Conservation (phyloP, 2,113 vertebrate genomes). For the Ceuthmochares aereus region DNA sequence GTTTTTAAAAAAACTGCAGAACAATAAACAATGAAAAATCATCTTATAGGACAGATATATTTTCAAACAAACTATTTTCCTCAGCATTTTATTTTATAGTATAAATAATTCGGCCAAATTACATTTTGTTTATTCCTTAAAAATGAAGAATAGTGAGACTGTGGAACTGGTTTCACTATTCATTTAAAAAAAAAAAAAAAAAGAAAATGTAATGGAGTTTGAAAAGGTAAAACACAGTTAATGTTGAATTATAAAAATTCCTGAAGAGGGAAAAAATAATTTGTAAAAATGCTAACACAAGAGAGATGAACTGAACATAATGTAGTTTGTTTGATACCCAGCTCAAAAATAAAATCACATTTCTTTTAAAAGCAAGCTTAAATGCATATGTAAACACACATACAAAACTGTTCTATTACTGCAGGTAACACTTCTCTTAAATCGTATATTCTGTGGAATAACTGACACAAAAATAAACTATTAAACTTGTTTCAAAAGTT, state of each 20-base stretch:
- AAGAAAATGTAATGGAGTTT: too few species aligned
- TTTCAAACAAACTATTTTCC: not conserved
- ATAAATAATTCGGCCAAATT: not conserved
- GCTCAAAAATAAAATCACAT: not conserved
- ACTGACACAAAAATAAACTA: not conserved
- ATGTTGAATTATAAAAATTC: not conserved
- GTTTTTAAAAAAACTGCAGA: not conserved
- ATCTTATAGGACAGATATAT: not conserved
- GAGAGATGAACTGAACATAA: not conserved
- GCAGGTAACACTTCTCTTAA: not conserved
- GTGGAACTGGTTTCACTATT: not conserved
- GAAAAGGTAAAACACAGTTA: not conserved
- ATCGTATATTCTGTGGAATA: not conserved
- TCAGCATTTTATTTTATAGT: not conserved
- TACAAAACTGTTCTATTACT: not conserved
- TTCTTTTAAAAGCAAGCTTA: not conserved
- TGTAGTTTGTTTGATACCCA: not conserved
- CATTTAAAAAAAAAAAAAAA: not conserved
- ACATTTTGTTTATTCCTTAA: not conserved
- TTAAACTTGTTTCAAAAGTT: not conserved
- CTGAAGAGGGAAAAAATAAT: not conserved
- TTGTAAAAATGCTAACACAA: not conserved
- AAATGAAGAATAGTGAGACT: not conserved
- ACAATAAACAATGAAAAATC: not conserved
- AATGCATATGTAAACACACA: not conserved